Base-by-base conservation (phyloP, 2,113 vertebrate species). In the Oenanthe oenanthe region DNA sequence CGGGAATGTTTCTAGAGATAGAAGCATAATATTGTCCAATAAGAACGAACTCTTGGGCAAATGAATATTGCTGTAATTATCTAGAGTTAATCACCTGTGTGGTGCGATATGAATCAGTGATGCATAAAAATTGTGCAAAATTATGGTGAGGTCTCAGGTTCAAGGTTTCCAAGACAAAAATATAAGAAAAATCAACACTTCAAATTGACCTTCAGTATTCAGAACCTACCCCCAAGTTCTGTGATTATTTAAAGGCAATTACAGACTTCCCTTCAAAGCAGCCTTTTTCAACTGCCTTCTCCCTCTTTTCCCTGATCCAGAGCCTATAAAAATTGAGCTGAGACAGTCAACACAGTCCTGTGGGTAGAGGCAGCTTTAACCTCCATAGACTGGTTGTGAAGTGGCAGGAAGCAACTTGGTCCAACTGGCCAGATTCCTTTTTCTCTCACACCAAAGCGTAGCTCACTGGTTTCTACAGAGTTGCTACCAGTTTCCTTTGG, bases 1-100 rank as follows among this genome's bases (percentile, higher is more conserved):
- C 19, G 13, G 38, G 38, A 88, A 48, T 32, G 18, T 48, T 92
- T 95, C 97, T 98, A 83, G 50, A 80, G 63, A 51, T 47, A 93
- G 75, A 97, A 75, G 38, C 60, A 53, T 38, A 68, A 86, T 13
- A 48, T 78, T 68, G 77, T 83, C 36, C 78, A 92, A 17, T 93
- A 71, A 94, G 80, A 80, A 89, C 32, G 70, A 94, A 73, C 7
- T 32, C 29, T 6, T 66, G 42, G 34, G 38, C 19, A 74, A 88
- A 83, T 22, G 3, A 85, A 86, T 78, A 48, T 53, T 81, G 29
- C 42, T 40, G 21, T 65, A 88, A 66, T 7, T 81, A 73, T 29
- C 51, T 77, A 61, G 42, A 94, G 36, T 15, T 9, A 45, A 6
- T 62, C 1, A 56, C 83, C 54, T 43, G 29, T 17, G 67, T 43